Conservation (phyloP, 2,113 vertebrate genomes). For the Euleptes europaea region DNA sequence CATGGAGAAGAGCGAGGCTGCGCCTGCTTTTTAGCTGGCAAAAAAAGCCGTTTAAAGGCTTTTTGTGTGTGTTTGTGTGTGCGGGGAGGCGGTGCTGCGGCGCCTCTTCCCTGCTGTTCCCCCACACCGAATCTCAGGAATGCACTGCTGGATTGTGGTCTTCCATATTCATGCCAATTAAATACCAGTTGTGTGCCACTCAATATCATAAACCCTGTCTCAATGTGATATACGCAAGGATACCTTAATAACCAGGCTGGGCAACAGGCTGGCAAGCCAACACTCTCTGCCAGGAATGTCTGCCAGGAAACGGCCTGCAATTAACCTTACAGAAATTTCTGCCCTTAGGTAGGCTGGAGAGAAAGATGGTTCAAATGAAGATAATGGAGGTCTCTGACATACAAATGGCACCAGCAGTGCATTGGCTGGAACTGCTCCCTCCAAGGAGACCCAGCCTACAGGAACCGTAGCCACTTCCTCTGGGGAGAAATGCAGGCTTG, state of each 20-base stretch:
- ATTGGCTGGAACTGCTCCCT: background rate
- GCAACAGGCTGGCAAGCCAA: constrained; percentile 30
- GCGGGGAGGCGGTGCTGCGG: too few species aligned
- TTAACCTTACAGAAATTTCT: constrained; percentile 61
- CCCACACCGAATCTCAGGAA: too few species aligned
- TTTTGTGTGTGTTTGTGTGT: too few species aligned
- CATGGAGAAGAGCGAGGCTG: too few species aligned
- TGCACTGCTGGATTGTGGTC: background rate
- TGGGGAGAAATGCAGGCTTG: background rate
- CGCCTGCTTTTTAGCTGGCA: too few species aligned
- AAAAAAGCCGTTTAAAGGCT: too few species aligned
- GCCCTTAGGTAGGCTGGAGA: constrained; percentile 55
- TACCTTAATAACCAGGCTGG: constrained; percentile 1
- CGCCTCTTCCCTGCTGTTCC: too few species aligned
- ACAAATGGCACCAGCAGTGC: constrained; percentile 10
- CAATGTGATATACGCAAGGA: constrained; percentile 9
- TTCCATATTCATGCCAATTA: background rate
- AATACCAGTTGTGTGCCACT: background rate
- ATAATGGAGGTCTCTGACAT: constrained; percentile 66
- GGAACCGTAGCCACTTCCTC: background rate
- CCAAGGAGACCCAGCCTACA: constrained; percentile 33
- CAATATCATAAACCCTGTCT: background rate
- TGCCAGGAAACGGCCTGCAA: constrained; percentile 58
- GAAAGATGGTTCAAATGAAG: constrained; percentile 65
- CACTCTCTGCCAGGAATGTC: constrained; percentile 52